Evolutionary conservation across 2,113 vertebrate species (phyloP).

Genomic region (Callionymus lyra): DNA sequence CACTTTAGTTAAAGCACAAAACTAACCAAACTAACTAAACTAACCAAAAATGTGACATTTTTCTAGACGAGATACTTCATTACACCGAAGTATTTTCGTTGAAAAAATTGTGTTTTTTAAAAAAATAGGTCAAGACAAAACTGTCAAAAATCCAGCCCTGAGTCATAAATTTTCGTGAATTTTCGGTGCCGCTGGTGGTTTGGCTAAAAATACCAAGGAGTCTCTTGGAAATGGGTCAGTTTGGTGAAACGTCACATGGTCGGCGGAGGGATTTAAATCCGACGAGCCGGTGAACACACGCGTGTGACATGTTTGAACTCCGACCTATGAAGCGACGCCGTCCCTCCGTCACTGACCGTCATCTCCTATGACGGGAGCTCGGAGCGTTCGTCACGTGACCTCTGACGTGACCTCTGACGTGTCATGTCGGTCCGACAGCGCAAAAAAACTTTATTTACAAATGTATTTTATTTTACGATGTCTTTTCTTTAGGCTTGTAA

Average conservation of each 20-base stretch:
- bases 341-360: constrained; percentile 8
- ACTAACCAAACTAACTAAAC: too few relatives aligned
- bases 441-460: too few relatives aligned
- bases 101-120: too few relatives aligned
- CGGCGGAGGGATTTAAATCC: background rate
- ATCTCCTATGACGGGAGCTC: constrained; percentile 21
- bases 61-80: too few relatives aligned
- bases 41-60: too few relatives aligned
- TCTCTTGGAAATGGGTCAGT: constrained; percentile 46
- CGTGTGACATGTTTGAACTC: too few relatives aligned
- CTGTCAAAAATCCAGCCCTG: background rate
- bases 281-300: too few relatives aligned
- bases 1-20: too few relatives aligned
- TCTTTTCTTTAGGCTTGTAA: background rate
- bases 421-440: too few relatives aligned
- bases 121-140: constrained; percentile 5
- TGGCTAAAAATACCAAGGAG: constrained; percentile 31
- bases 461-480: background rate
- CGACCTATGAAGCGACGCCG: constrained; percentile 2
- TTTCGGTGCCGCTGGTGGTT: constrained; percentile 10
- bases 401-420: too few relatives aligned
- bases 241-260: constrained; percentile 18
- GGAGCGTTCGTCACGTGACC: too few relatives aligned
- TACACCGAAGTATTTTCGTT: too few relatives aligned
- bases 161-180: constrained; percentile 12